Evolutionary conservation across 1,140 invertebrate genomes (phyloP), one percentile per base, ranked within the genome.

Genomic region (Bicyclus anynana): DNA sequence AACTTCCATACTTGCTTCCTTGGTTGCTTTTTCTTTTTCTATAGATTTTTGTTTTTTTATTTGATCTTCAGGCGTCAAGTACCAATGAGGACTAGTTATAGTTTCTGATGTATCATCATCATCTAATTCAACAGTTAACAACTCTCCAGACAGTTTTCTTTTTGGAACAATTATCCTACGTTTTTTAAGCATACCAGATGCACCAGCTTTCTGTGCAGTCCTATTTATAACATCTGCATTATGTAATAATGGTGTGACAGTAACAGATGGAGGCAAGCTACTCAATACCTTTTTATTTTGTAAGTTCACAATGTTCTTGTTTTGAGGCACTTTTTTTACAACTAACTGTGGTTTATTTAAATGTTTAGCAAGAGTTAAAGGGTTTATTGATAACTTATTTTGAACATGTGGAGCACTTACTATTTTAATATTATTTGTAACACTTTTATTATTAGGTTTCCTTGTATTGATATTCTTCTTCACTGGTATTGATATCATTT

Each of bases 11-110:
- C 6, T 29, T 13, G 35, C 10, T 13, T 60, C 42, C 51, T 52
- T n/a, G n/a, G n/a, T n/a, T n/a, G n/a, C 17, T 12, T 56, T 33
- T 12, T 33, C 40, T 20, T 60, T n/a, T 44, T 53, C 35, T 23
- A 54, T 46, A 18, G 53, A n/a, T n/a, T 61, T 12, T 23, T 40
- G 26, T 50, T 68, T 56, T 21, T 46, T 10, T 40, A 9, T 13
- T 59, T 70, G 68, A 9, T 87, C 74, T 56, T 88, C 85, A 10
- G 85, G 85, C 29, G 69, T 71, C 26, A 85, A 48, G 52, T 87
- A 87, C 83, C 83, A 86, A 40, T 76, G 78, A 16, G 81, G 81
- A 37, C 74, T 67, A 21, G 50, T n/a, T 46, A 62, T 65, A 29
- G 59, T n/a, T 46, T 67, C 35, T 26, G 54, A 14, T 17, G 29